Conservation (phyloP, 1,140 invertebrate genomes). For the Riptortus pedestris region DNA sequence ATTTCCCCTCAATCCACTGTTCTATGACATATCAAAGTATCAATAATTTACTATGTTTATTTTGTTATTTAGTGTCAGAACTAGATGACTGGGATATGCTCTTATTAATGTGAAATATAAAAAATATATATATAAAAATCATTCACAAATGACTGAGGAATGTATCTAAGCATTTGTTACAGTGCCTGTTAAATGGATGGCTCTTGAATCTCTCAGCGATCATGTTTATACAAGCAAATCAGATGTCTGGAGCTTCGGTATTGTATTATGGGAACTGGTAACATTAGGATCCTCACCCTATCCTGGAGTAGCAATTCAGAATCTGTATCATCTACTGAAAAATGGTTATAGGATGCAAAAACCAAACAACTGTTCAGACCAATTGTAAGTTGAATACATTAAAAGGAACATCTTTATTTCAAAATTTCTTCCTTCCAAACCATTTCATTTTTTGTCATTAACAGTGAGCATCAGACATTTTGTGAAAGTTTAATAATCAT, state of each 20-base stretch:
- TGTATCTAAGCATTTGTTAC: too few species aligned
- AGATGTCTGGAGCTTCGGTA: conserved; percentile 84
- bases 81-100: too few species aligned
- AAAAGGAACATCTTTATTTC: not conserved
- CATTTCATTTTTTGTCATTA: not conserved
- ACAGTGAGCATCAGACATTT: not conserved
- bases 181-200: conserved; percentile 83
- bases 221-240: conserved; percentile 81
- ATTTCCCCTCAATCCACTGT: too few species aligned
- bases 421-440: conserved; percentile 10
- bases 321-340: conserved; percentile 63
- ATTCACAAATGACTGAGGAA: too few species aligned
- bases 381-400: conserved; percentile 50
- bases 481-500: not conserved
- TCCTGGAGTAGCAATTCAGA: conserved; percentile 65
- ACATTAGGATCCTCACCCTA: conserved; percentile 71
- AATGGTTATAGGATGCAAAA: conserved; percentile 71
- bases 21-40: too few species aligned
- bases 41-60: too few species aligned
- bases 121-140: too few species aligned
- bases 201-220: conserved; percentile 72
- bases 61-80: too few species aligned
- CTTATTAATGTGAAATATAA: too few species aligned
- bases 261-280: conserved; percentile 81
- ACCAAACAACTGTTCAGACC: conserved; percentile 68